Evolutionary conservation across 2,888 invertebrate genomes (phyloP).

Genomic region (Slavum lentiscoides): DNA sequence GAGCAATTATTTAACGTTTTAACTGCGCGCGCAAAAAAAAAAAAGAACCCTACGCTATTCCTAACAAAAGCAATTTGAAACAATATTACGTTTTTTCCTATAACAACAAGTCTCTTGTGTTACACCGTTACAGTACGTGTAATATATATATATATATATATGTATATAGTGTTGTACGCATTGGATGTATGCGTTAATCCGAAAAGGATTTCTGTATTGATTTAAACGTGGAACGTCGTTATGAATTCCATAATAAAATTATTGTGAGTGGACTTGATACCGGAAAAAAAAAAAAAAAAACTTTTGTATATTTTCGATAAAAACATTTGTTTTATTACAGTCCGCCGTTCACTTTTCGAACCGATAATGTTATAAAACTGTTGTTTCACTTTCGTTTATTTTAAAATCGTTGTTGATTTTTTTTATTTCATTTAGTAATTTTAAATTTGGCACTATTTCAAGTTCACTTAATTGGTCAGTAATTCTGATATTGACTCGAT

Average conservation of each 20-base stretch:
- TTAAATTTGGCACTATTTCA: background rate
- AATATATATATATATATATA: background rate
- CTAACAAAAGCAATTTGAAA: background rate
- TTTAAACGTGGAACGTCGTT: background rate
- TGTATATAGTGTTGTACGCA: no score
- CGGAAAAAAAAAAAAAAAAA: conserved; percentile 4
- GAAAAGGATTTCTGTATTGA: conserved; percentile 8
- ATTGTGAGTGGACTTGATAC: background rate
- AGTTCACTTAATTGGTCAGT: background rate
- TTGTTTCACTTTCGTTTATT: background rate
- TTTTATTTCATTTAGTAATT: conserved; percentile 10
- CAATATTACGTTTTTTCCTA: conserved; percentile 18
- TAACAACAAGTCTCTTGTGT: background rate
- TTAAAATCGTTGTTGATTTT: background rate
- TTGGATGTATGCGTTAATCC: conserved; percentile 3
- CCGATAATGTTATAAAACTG: background rate
- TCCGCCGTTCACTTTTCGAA: conserved; percentile 6
- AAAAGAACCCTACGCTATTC: background rate
- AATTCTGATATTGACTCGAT: no score
- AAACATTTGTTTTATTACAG: background rate
- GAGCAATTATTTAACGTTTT: background rate
- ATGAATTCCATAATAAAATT: background rate
- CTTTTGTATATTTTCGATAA: conserved; percentile 5
- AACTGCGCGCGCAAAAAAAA: no score
- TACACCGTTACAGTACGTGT: background rate